Percentiles rank a stretch among this genome's conserved stretches.
These are phyloP conservation scores for Cossypha heuglini DNA, from an alignment of 2,797 vertebrate species.

Conservation along the genomic window DNA sequence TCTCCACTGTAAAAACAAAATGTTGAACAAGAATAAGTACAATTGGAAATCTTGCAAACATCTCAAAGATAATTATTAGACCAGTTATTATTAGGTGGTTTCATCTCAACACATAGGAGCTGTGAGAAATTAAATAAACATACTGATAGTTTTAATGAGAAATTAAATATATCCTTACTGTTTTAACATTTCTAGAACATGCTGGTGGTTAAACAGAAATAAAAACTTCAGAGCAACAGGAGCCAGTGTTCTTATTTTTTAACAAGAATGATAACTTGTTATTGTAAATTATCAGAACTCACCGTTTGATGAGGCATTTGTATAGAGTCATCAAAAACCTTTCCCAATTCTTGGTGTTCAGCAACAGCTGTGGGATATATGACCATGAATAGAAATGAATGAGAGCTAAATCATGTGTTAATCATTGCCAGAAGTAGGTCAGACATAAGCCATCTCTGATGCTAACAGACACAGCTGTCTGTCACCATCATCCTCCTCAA, in stretches of 20 bases:
- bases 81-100: not conserved
- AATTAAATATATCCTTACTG: not conserved
- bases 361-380: conserved; percentile 37
- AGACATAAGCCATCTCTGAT: conserved; percentile 48
- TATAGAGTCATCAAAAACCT: conserved; percentile 13
- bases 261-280: not conserved
- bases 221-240: not conserved
- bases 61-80: not conserved
- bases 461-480: conserved; percentile 39
- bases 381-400: conserved; percentile 41
- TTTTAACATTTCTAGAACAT: not conserved
- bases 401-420: conserved; percentile 59
- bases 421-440: conserved; percentile 61
- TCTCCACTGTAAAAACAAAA: not conserved
- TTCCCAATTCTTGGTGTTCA: conserved; percentile 8
- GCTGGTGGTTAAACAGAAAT: not conserved
- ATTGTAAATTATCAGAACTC: not conserved
- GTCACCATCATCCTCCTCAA: conserved; percentile 17
- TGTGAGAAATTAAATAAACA: not conserved
- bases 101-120: not conserved
- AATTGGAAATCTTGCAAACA: not conserved
- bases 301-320: not conserved
- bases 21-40: not conserved
- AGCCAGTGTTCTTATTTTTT: not conserved
- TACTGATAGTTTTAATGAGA: not conserved